Base-by-base conservation (phyloP, 1,140 invertebrate species). In the Belonocnema kinseyi region DNA sequence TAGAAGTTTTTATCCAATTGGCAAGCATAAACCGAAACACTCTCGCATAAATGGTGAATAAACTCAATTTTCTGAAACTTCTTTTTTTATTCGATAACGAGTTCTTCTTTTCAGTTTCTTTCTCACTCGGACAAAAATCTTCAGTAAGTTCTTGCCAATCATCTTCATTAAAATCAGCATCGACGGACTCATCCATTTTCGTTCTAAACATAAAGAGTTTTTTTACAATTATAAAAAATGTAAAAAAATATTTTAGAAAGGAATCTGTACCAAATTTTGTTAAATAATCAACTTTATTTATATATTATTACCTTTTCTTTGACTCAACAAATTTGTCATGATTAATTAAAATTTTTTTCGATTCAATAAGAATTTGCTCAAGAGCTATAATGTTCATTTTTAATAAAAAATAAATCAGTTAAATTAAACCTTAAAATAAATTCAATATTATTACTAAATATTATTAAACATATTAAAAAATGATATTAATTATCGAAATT, bases 1-100 rank as follows among this genome's bases (percentile, higher is more conserved):
- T 52, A 14, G 74, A 71, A 1, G 73, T 58, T 12, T 54, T 82
- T 13, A 74, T 82, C 75, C 83, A 87, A 10, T 80, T 86, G 12
- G 85, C 73, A 0, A 91, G 56, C 74, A 90, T 54, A 0, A 88
- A 40, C 1, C 85, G 87, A 80, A 91, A 89, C 17, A 90, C 83
- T 14, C 78, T 87, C 0, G 88, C 84, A 52, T 90, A 91, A 5
- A 87, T 79, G 0, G 79, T 70, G 50, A 91, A 90, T 5, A 85
- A 74, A 50, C 75, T 90, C 0, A 77, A 77, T 7, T 76, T 76
- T 76, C 82, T 51, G 77, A 75, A 50, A 19, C 54, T 53, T 73
- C 54, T 11, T 77, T 73, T 72, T 79, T 76, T 73, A 33, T 6
- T 40, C 8, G 26, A 6, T 6, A 66, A 33, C 72, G n/a, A 73